Evolutionary conservation across 2,797 vertebrate genomes (phyloP).

Genomic region (Cyclopterus lumpus): DNA sequence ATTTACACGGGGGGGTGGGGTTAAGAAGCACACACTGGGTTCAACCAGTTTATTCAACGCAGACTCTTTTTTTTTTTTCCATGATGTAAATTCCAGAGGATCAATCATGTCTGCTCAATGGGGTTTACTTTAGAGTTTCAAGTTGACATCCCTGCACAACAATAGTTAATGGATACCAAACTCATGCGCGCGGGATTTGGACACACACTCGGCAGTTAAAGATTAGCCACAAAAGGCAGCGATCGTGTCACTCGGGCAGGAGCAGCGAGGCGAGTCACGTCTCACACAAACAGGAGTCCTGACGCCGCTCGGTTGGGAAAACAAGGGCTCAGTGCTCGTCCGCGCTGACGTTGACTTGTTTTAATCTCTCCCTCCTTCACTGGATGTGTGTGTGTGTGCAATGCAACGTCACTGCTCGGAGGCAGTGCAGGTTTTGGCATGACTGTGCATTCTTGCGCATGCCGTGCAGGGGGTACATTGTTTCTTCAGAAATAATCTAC

Average conservation of each 20-base stretch:
- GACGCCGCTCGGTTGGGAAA: too few relatives aligned
- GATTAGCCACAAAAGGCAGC: constrained; percentile 40
- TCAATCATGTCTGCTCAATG: constrained; percentile 32
- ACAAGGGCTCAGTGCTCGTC: neutral
- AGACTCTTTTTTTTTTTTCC: too few relatives aligned
- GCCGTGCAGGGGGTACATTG: constrained; percentile 9
- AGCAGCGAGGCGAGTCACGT: constrained; percentile 36
- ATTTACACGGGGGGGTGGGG: constrained; percentile 45
- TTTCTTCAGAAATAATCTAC: constrained; percentile 57
- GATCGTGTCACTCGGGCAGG: constrained; percentile 18
- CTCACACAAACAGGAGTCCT: too few relatives aligned
- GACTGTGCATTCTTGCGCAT: constrained; percentile 55
- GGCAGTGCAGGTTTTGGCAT: constrained; percentile 22
- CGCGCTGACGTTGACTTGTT: neutral
- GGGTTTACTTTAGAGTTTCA: neutral
- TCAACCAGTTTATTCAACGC: neutral
- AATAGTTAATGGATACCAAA: neutral
- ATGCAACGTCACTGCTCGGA: neutral
- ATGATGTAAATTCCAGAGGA: constrained; percentile 2
- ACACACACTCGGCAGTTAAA: constrained; percentile 46
- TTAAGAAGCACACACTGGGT: constrained; percentile 1
- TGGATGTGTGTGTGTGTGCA: constrained; percentile 29
- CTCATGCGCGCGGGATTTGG: neutral
- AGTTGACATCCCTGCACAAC: neutral
- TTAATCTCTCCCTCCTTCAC: constrained; percentile 25